Base-by-base conservation (phyloP, 2,888 invertebrate species). In the Tanypteryx hageni region DNA sequence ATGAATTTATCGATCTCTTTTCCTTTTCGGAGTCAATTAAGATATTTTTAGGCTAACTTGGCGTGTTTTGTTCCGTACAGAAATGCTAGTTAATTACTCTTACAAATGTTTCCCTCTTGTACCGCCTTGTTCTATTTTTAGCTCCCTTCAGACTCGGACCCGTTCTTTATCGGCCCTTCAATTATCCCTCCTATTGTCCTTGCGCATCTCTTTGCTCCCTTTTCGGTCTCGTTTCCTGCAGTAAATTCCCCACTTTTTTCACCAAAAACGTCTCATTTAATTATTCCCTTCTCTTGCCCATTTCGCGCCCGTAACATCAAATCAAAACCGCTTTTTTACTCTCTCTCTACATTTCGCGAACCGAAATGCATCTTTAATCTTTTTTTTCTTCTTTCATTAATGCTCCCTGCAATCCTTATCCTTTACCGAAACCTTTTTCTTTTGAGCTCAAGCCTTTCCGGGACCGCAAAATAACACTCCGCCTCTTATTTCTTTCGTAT, bases 131-230 rank as follows among this genome's bases (percentile, higher is more conserved):
- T 22, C 18, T 68, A 68, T 8, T 64, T 64, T 64, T n/a, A 27
- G 22, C 76, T 76, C 76, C 76, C 9, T 76, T 27, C 27, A 14
- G 76, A 76, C 76, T 44, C 44, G n/a, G 68, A 68, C 68, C 44
- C 76, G 76, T 27, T 76, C 76, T 76, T 76, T 76, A 76, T 76
- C 76, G 76, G 76, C 27, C 76, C 18, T 76, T 44, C 44, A 76
- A 76, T 76, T 76, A 27, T 27, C 11, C 18, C 11, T 4, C 76
- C 76, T 76, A 27, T 76, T 76, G 76, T 76, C 22, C 44, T 44
- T 44, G 44, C 44, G 44, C 44, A 44, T 44, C 44, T 44, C 44
- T 44, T 27, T 10, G 22, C 16, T 76, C 13, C 76, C 76, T 13
- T n/a, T 8, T 76, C 76, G 27, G 7, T 27, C 76, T 76, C 11